Evolutionary conservation across 2,888 invertebrate species (phyloP), one percentile per base, ranked within the genome.

Genomic region (Drosophila paramelanica): DNA sequence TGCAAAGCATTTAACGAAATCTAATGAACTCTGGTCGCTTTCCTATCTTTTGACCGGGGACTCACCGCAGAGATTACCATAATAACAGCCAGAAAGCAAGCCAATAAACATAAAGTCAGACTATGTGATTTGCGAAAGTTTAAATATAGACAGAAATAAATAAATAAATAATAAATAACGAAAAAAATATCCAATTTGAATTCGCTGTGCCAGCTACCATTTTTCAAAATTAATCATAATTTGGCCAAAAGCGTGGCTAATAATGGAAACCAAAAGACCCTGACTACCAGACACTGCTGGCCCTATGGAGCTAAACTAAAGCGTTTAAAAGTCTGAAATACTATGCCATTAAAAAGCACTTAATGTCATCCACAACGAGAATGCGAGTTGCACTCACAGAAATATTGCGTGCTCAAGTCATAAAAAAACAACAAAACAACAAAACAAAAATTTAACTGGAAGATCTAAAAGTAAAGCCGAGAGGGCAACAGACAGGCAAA

Each of bases 321-420:
- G 11, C 50, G 39, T 59, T 74, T 74, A 79, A 77, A 79, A 75
- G 57, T 50, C 73, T 38, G 14, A 23, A 53, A 38, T 50, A 20
- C 50, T 53, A 49, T 50, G 56, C 73, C 73, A 83, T 85, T 83
- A 83, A 85, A 82, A 86, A 55, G 56, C 83, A 83, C 78, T 83
- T 83, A 86, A 65, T 73, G 67, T 73, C 66, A 77, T 60, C 68
- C 49, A 39, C 45, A 52, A 46, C 13, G 57, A 45, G 45, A 43
- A 50, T 45, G 33, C 43, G 31, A 77, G 68, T 67, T 80, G 86
- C 78, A 83, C 57, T 86, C 50, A 56, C 65, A 43, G 50, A 73
- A 67, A 64, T 78, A 60, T 78, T 83, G 86, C 83, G 86, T 83
- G 83, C 49, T 73, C 51, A 57, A 52, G 71, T 71, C 67, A 68